Base-by-base conservation (phyloP, 2,888 invertebrate genomes). In the Drosophila mettleri region DNA sequence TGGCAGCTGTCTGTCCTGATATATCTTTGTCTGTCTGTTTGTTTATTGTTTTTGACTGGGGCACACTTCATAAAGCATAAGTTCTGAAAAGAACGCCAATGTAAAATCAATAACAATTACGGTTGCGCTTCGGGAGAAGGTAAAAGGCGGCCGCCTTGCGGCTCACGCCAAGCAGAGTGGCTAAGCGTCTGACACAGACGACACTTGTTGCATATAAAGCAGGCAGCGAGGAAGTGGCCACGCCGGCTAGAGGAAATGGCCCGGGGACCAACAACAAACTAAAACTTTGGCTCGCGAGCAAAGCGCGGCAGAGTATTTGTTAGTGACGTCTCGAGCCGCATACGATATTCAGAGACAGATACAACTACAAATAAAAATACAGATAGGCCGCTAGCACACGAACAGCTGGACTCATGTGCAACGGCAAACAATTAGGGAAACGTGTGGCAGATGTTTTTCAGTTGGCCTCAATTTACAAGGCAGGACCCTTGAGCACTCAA, bases 381-480 rank as follows among this genome's bases (percentile, higher is more conserved):
- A 57, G 57, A 24, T 41, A 66, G 18, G 68, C 63, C 63, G 45
- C 46, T 27, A 46, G 69, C 65, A 54, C 49, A 55, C 27, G 65
- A 73, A 66, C 70, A 71, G 74, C 73, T 74, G 78, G 66, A 51
- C 61, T 64, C 74, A 81, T 78, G 87, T 84, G 81, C 87, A 85
- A 78, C 62, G 67, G 74, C 85, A 84, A 81, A 84, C 84, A 84
- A 84, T 86, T 84, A 83, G 71, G 66, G 70, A 46, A 73, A 74
- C 84, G 84, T 86, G 79, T 81, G 84, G 88, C 86, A 86, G 86
- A 87, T 86, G 86, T 86, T 87, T 86, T 81, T 70, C 67, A 49
- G 60, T 69, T 53, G 55, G 58, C 61, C 68, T 74, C 64, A 49
- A 54, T 58, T 69, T 74, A 68, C 66, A 64, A 58, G 74, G 63